A percentile compares a stretch with the other conserved stretches of the same genome.
These are phyloP conservation scores for Eupithecia vulgata DNA, from an alignment of 2,888 invertebrate species.

Conservation along the genomic window DNA sequence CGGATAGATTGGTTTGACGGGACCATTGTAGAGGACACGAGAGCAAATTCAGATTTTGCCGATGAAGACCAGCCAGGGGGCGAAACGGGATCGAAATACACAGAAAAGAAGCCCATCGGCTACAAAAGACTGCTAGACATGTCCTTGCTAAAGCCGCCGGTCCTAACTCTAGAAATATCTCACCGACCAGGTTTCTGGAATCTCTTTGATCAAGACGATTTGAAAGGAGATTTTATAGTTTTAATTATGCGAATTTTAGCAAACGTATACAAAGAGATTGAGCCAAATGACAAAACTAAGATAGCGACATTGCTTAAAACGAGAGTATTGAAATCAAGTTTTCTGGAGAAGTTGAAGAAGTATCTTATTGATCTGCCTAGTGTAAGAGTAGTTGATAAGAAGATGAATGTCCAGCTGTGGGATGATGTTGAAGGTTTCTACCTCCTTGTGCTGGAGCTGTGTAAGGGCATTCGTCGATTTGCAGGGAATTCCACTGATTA, in stretches of 20 bases:
- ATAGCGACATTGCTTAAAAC: conserved; percentile 61
- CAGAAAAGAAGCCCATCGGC: conserved; percentile 74
- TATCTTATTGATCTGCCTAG: conserved; percentile 64
- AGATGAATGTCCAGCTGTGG: conserved; percentile 73
- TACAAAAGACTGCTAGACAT: conserved; percentile 74
- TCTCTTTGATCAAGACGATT: conserved; percentile 64
- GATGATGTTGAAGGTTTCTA: conserved; percentile 72
- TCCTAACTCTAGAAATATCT: conserved; percentile 71
- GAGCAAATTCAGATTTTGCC: conserved; percentile 53
- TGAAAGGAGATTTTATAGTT: conserved; percentile 78
- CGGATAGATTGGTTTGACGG: conserved; percentile 81
- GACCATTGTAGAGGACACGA: conserved; percentile 66
- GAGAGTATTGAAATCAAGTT: conserved; percentile 65
- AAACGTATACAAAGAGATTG: conserved; percentile 66
- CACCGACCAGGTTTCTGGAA: conserved; percentile 76
- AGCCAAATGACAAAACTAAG: conserved; percentile 65
- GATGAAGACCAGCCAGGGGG: conserved; percentile 62
- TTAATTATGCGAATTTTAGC: conserved; percentile 74
- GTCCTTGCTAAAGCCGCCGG: conserved; percentile 67
- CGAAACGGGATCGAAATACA: conserved; percentile 51
- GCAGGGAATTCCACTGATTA: conserved; percentile 56
- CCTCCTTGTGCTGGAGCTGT: conserved; percentile 59
- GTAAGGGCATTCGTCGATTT: conserved; percentile 65
- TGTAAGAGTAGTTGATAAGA: conserved; percentile 69
- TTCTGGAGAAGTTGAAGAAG: conserved; percentile 62